A percentile compares a stretch with the other conserved stretches of the same genome.
Evolutionary conservation across 2,888 invertebrate genomes (phyloP).

Genomic region (Lottia scabra): DNA sequence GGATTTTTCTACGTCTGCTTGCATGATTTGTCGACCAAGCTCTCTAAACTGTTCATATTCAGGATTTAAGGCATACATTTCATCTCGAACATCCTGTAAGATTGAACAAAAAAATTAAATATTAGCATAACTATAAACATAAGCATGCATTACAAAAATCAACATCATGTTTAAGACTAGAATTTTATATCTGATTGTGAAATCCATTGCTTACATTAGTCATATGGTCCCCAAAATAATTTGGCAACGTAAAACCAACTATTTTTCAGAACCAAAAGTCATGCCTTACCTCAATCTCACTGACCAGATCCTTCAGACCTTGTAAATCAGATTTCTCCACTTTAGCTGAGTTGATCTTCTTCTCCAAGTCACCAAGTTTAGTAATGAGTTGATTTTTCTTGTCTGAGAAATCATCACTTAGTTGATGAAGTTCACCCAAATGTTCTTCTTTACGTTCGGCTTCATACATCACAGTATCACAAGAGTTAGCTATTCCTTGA

Average conservation of each 20-base stretch:
- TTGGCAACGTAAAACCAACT: too few relatives aligned
- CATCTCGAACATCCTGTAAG: slow-evolving; percentile 55
- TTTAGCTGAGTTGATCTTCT: slow-evolving; percentile 39
- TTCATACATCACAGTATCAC: slow-evolving; percentile 46
- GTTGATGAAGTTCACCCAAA: slow-evolving; percentile 69
- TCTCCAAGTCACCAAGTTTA: slow-evolving; percentile 49
- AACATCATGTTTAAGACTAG: too few relatives aligned
- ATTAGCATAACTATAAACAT: too few relatives aligned
- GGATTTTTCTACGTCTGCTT: slow-evolving; percentile 50
- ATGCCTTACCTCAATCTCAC: slow-evolving; percentile 55
- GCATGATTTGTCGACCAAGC: slow-evolving; percentile 76
- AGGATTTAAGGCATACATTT: slow-evolving; percentile 55
- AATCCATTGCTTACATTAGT: too few relatives aligned
- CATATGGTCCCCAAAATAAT: too few relatives aligned
- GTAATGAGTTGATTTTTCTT: slow-evolving; percentile 76
- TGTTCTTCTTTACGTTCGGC: slow-evolving; percentile 64
- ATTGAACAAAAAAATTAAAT: slow-evolving; percentile 3
- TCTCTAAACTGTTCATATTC: slow-evolving; percentile 78
- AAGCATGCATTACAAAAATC: too few relatives aligned
- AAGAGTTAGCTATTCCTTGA: slow-evolving; percentile 50
- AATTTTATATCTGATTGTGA: too few relatives aligned
- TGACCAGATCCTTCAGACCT: slow-evolving; percentile 55
- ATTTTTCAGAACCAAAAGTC: too few relatives aligned
- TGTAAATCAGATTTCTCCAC: slow-evolving; percentile 49
- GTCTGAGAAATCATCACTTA: slow-evolving; percentile 83